These are phyloP conservation scores for Zelostemma sp. DNA, from an alignment of 1,140 invertebrate species.

Conservation along the genomic window DNA sequence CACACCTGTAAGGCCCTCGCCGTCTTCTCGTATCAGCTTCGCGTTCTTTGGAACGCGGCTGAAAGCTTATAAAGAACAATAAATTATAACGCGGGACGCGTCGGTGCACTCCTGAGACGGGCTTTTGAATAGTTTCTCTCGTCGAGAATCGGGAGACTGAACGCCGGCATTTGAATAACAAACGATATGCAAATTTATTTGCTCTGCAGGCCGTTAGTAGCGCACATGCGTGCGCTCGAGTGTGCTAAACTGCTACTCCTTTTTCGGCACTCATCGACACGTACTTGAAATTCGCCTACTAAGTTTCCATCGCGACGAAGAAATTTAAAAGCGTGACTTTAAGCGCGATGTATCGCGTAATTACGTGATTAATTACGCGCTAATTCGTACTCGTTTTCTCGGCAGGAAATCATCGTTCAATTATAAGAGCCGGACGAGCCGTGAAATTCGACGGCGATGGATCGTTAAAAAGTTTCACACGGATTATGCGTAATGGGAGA, in stretches of 20 bases:
- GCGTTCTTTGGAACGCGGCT: slow-evolving; percentile 49
- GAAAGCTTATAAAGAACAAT: slow-evolving; percentile 53
- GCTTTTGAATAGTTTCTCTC: slow-evolving; percentile 55
- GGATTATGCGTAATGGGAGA: no score
- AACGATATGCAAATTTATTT: slow-evolving; percentile 67
- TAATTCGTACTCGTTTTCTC: slow-evolving; percentile 12
- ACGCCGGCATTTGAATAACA: slow-evolving; percentile 67
- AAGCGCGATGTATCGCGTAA: slow-evolving; percentile 7
- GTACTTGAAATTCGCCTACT: slow-evolving; percentile 17
- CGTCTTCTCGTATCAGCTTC: slow-evolving; percentile 55
- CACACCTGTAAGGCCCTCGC: slow-evolving; percentile 56
- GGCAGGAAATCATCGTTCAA: no score
- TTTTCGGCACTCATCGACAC: slow-evolving; percentile 45
- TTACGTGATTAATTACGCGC: slow-evolving; percentile 28
- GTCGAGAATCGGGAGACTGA: slow-evolving; percentile 60
- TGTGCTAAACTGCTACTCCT: slow-evolving; percentile 29
- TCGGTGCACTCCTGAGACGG: slow-evolving; percentile 55
- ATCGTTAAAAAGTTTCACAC: no score
- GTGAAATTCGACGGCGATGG: no score
- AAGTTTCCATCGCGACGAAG: slow-evolving; percentile 33
- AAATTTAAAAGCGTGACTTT: slow-evolving; percentile 31
- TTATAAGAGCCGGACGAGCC: no score
- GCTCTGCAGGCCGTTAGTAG: slow-evolving; percentile 45
- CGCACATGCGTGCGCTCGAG: slow-evolving; percentile 26
- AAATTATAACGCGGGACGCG: slow-evolving; percentile 61